Evolutionary conservation across 2,113 vertebrate species (phyloP).

Genomic region (Macquaria australasica): DNA sequence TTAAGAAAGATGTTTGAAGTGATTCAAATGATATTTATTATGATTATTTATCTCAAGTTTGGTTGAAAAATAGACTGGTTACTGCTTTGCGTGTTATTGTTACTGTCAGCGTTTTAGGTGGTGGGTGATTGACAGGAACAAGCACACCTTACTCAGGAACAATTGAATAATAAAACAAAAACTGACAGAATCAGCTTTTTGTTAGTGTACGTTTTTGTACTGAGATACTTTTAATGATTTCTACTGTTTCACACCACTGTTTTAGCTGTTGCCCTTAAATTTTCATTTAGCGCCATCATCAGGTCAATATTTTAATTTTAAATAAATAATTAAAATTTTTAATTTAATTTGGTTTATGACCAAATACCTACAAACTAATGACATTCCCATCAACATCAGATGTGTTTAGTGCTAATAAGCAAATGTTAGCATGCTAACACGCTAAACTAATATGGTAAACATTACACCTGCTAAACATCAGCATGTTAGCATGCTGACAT

Average conservation of each 20-base stretch:
- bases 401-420: background rate
- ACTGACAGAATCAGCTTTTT: background rate
- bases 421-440: background rate
- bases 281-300: no score
- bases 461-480: background rate
- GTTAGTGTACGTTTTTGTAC: no score
- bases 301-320: no score
- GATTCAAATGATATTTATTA: no score
- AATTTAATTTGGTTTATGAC: background rate
- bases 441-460: background rate
- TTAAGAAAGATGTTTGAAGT: no score
- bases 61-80: background rate
- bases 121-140: background rate
- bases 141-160: no score
- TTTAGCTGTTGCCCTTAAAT: background rate
- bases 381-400: background rate
- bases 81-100: background rate
- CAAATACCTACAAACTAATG: background rate
- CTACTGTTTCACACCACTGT: no score
- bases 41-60: background rate
- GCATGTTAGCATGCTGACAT: background rate
- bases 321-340: no score
- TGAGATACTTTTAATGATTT: no score
- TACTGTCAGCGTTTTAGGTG: background rate
- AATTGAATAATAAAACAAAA: background rate